phyloP scores from a whole-genome alignment of 2,888 invertebrate species.

The Alloplasta piceator region DNA sequence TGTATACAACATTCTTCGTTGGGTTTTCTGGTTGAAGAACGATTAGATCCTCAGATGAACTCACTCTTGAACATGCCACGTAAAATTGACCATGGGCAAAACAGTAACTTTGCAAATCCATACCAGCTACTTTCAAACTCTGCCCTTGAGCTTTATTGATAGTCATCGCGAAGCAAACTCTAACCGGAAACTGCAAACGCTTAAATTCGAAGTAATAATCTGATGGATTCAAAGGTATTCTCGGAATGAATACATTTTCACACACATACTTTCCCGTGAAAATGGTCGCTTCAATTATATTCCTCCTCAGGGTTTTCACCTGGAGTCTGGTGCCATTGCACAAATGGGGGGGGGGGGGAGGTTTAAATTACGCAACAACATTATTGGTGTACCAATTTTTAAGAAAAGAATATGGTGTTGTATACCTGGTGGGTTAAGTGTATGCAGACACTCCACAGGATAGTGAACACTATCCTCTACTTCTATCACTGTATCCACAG shows the following conservation, averaged over 20 bases:
- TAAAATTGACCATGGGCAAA: conserved; percentile 79
- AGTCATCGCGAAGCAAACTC: neutral
- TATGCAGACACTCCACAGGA: no score
- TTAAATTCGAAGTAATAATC: conserved; percentile 43
- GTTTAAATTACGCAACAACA: no score
- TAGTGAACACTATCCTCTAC: no score
- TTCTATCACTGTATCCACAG: no score
- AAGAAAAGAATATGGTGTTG: no score
- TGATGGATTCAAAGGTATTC: conserved; percentile 56
- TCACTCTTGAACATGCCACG: conserved; percentile 74
- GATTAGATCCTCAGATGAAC: conserved; percentile 29
- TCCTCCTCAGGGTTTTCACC: no score
- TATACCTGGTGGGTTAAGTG: no score
- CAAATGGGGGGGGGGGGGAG: no score
- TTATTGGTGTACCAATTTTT: no score
- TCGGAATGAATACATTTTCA: conserved; percentile 13
- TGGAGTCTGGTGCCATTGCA: no score
- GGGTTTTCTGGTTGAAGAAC: neutral
- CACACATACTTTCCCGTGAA: conserved; percentile 53
- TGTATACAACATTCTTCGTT: conserved; percentile 16
- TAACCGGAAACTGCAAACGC: conserved; percentile 66
- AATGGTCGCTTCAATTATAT: conserved; percentile 65
- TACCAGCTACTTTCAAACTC: conserved; percentile 74
- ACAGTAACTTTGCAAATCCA: conserved; percentile 75
- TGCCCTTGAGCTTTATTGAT: conserved; percentile 69